phyloP scores from a whole-genome alignment of 2,888 invertebrate species.

The Dromius quadrimaculatus region DNA sequence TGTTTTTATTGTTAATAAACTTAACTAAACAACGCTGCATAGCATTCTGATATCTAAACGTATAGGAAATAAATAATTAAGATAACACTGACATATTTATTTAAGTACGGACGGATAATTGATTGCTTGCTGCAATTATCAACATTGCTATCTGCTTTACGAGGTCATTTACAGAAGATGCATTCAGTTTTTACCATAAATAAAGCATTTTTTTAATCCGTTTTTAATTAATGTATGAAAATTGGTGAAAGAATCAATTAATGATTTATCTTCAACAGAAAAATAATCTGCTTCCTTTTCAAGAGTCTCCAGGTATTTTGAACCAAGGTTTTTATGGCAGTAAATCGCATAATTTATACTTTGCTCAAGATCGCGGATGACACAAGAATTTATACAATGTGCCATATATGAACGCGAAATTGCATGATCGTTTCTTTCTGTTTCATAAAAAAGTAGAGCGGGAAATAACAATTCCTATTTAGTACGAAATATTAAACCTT shows the following conservation, averaged over 20 bases:
- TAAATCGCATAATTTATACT: slow-evolving; percentile 25
- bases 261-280: too few species aligned
- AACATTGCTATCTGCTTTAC: slow-evolving; percentile 8
- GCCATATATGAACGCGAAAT: slow-evolving; percentile 25
- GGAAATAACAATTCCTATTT: too few species aligned
- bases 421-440: slow-evolving; percentile 9
- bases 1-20: not conserved
- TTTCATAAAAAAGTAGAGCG: too few species aligned
- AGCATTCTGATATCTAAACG: slow-evolving; percentile 19
- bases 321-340: slow-evolving; percentile 17
- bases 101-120: slow-evolving; percentile 25
- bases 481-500: too few species aligned
- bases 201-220: slow-evolving; percentile 34
- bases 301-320: slow-evolving; percentile 15
- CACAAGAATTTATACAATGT: slow-evolving; percentile 36
- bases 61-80: slow-evolving; percentile 23
- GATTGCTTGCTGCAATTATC: slow-evolving; percentile 26
- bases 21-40: not conserved
- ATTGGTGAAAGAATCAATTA: slow-evolving; percentile 20
- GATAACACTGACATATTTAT: slow-evolving; percentile 20
- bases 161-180: slow-evolving; percentile 5
- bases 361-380: slow-evolving; percentile 27
- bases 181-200: slow-evolving; percentile 1
- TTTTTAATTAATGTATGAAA: slow-evolving; percentile 34
- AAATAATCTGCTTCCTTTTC: too few species aligned